Evolutionary conservation across 2,113 vertebrate species (phyloP), one percentile per base, ranked within the genome.

Genomic region (Romanogobio albipinnatus): DNA sequence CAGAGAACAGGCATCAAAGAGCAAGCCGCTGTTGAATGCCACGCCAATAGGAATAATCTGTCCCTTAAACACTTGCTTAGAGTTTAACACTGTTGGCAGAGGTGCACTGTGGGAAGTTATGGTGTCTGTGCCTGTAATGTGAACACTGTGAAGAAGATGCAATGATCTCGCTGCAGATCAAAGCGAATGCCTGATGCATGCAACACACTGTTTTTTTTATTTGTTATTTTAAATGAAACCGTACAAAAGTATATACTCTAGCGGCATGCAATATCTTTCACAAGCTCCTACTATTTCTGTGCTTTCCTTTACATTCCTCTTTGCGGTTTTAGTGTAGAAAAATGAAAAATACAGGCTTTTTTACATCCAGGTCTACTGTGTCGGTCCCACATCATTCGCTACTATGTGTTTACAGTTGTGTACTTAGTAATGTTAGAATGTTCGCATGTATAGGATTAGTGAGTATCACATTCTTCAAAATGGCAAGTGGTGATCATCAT

Each of bases 51-150:
- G 83, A 84, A 85, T 79, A 77, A 80, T 87, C 84, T 89, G 77
- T 86, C 86, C 81, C 82, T 87, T 75, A 87, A 89, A 76, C 84
- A 82, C 87, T 90, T 90, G 88, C 87, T 86, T 85, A 84, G 86
- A 87, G 83, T 88, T 90, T 83, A 83, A 87, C 84, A 82, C 87
- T 87, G 82, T 75, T 82, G 83, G 81, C 81, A 70, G 77, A 82
- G 78, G 89, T 84, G 87, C 75, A 45, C 79, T 77, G 49, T 85
- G 86, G 83, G 71, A 84, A 81, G 61, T 83, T 71, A 26, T 47
- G 43, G 76, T 33, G 76, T 36, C 85, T 64, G 68, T 36, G 76
- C 39, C 85, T 76, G 78, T 26, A 76, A 71, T 80, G 66, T 87
- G 81, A 70, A 82, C 36, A 78, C 73, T 85, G 76, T 88, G 85